Percentiles rank a stretch among this genome's conserved stretches.
Evolutionary conservation across 1,140 invertebrate species (phyloP).

Genomic region (Solen grandis): DNA sequence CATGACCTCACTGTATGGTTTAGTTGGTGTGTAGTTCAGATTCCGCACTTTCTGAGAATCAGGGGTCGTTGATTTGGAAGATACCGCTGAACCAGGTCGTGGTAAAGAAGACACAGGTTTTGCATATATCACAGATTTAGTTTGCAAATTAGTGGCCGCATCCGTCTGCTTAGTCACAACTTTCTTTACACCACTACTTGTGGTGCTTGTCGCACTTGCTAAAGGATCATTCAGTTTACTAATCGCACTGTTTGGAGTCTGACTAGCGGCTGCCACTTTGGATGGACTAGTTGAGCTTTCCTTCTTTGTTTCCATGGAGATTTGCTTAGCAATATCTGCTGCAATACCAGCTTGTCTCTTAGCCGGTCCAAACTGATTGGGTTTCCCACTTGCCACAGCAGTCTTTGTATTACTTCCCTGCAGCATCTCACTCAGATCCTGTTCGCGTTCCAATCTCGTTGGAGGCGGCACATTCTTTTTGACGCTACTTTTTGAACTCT

Average conservation of each 20-base stretch:
- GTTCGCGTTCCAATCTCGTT: constrained; percentile 34
- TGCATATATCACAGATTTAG: constrained; percentile 41
- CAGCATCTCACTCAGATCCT: constrained; percentile 37
- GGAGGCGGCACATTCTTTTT: constrained; percentile 14
- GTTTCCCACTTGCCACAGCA: not conserved
- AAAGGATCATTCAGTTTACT: constrained; percentile 22
- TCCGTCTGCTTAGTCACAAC: not conserved
- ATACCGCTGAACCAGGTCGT: constrained; percentile 22
- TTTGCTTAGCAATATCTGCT: constrained; percentile 19
- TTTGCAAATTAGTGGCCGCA: not conserved
- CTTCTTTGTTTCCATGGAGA: not conserved
- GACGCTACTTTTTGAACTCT: not conserved
- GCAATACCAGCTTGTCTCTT: not conserved
- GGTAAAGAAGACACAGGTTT: constrained; percentile 50
- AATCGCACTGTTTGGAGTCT: constrained; percentile 35
- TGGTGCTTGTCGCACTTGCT: not conserved
- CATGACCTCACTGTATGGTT: constrained; percentile 72
- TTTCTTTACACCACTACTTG: not conserved
- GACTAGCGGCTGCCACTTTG: constrained; percentile 38
- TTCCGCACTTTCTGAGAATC: constrained; percentile 70
- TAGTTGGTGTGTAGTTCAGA: constrained; percentile 74
- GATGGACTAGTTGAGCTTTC: not conserved
- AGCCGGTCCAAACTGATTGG: constrained; percentile 48
- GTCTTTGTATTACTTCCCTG: constrained; percentile 8
- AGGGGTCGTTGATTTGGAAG: constrained; percentile 35